These are phyloP conservation scores for Tragopan temminckii DNA, from an alignment of 2,797 vertebrate species.

Conservation along the genomic window DNA sequence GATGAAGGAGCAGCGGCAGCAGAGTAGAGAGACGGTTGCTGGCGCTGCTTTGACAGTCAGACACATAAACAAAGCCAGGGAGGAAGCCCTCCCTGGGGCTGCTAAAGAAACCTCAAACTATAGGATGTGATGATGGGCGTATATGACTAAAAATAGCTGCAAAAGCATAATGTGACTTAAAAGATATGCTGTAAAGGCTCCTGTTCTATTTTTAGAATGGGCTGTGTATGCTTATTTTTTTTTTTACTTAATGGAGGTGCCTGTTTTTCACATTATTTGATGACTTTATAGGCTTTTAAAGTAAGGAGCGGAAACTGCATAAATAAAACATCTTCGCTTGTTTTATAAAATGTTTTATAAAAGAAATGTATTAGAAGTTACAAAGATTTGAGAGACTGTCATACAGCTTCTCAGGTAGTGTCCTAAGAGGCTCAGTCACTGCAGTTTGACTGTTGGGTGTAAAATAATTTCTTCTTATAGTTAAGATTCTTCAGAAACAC, in stretches of 20 bases:
- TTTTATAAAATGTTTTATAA: background rate
- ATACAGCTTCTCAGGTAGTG: background rate
- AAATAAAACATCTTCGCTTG: background rate
- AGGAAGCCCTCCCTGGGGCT: constrained; percentile 78
- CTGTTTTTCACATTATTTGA: background rate
- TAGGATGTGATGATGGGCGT: constrained; percentile 52
- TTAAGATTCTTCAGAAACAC: background rate
- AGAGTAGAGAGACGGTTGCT: constrained; percentile 54
- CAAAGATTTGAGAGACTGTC: background rate
- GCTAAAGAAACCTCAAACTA: constrained; percentile 69
- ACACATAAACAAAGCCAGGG: constrained; percentile 73
- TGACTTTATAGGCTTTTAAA: background rate
- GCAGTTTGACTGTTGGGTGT: background rate
- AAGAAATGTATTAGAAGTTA: background rate
- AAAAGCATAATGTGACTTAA: constrained; percentile 29
- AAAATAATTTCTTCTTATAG: background rate
- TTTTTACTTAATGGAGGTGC: background rate
- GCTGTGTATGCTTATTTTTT: background rate
- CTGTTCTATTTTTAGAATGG: background rate
- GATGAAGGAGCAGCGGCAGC: constrained; percentile 77
- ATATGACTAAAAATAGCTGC: constrained; percentile 73
- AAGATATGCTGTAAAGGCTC: background rate
- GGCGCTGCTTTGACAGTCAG: constrained; percentile 75
- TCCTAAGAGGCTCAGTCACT: background rate
- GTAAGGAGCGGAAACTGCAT: background rate